Conservation (phyloP, 2,113 vertebrate species). For the Rallus limicola region DNA sequence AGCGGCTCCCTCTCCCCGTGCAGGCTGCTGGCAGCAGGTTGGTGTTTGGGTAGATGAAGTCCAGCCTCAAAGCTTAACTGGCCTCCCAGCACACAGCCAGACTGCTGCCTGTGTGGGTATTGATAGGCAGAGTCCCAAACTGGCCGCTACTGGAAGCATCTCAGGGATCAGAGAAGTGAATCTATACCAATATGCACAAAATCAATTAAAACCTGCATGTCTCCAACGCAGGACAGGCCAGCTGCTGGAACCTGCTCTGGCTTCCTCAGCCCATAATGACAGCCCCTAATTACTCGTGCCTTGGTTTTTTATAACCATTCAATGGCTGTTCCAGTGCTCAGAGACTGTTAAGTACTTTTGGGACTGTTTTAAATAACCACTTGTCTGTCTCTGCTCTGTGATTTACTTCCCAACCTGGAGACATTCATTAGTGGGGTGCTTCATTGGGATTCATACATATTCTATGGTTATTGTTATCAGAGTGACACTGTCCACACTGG, state of each 20-base stretch:
- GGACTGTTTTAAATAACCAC: not conserved
- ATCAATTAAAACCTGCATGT: not conserved
- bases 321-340: not conserved
- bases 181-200: not conserved
- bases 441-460: not conserved
- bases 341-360: not conserved
- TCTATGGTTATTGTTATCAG: not conserved
- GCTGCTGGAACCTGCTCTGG: not conserved
- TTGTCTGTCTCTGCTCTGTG: not conserved
- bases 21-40: not conserved
- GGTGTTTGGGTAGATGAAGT: not conserved
- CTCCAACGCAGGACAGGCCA: not conserved
- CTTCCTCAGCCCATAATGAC: not conserved
- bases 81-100: not conserved
- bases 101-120: not conserved
- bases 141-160: not conserved
- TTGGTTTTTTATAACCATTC: not conserved
- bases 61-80: not conserved
- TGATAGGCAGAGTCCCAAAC: not conserved
- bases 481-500: not conserved
- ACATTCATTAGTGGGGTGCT: not conserved
- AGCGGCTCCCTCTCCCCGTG: not conserved
- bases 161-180: not conserved
- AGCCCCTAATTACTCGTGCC: not conserved
- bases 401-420: not conserved